These are phyloP conservation scores for Micropoecilia bifurca DNA, from an alignment of 2,797 vertebrate species.

Conservation along the genomic window DNA sequence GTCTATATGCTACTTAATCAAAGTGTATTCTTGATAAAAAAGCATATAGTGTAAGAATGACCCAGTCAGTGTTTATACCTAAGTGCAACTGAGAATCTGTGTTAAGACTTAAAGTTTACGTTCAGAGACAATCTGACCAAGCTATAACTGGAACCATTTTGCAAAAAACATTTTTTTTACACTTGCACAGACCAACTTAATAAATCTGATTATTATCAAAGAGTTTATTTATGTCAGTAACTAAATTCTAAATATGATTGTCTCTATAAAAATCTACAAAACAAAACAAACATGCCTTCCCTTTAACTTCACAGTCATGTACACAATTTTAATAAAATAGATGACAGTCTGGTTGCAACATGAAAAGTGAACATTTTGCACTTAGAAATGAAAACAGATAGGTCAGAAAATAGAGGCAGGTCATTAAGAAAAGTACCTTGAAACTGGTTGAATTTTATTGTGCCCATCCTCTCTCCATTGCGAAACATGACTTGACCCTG, in stretches of 20 bases:
- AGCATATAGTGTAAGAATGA: neutral
- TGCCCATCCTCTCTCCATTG: slow-evolving; percentile 98
- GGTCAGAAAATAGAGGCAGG: neutral
- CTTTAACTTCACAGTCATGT: neutral
- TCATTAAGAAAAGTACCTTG: slow-evolving; percentile 86
- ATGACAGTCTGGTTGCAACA: neutral
- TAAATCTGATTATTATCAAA: neutral
- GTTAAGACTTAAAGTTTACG: neutral
- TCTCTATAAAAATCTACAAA: neutral
- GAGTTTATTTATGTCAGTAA: neutral
- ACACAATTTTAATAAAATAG: neutral
- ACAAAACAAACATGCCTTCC: neutral
- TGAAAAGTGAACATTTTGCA: neutral
- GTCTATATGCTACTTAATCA: neutral
- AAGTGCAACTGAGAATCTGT: neutral
- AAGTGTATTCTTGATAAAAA: neutral
- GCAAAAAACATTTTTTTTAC: neutral
- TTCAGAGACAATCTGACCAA: neutral
- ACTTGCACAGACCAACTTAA: neutral
- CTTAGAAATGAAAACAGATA: neutral
- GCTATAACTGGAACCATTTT: neutral
- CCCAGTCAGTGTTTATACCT: neutral
- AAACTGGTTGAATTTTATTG: slow-evolving; percentile 98
- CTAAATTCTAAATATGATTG: neutral
- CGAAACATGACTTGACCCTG: slow-evolving; percentile 99